A percentile compares a stretch with the other conserved stretches of the same genome.
Conservation (phyloP, 2,888 invertebrate species). For the Dolichomitus sp. region DNA sequence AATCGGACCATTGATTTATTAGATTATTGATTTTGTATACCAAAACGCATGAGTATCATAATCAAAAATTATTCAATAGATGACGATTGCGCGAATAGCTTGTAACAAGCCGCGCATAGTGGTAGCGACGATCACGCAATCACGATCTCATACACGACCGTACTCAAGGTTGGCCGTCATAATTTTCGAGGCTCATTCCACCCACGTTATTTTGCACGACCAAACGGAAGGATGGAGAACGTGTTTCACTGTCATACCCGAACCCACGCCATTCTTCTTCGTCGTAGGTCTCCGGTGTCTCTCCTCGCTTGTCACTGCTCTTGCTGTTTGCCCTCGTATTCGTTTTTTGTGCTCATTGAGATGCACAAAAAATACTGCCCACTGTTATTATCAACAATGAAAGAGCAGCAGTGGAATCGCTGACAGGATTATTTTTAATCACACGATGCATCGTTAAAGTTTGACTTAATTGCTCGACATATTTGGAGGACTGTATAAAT, state of each 20-base stretch:
- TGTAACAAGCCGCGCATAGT: not conserved
- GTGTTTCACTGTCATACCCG: not conserved
- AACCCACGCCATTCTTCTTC: conserved; percentile 8
- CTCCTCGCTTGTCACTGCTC: not conserved
- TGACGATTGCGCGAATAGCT: conserved; percentile 18
- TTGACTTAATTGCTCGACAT: conserved; percentile 35
- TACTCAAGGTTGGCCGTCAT: conserved; percentile 55
- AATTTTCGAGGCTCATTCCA: conserved; percentile 57
- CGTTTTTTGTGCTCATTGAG: conserved; percentile 15
- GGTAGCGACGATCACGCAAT: conserved; percentile 38
- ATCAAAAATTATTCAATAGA: conserved; percentile 21
- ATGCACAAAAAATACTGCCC: conserved; percentile 1
- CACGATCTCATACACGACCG: conserved; percentile 39
- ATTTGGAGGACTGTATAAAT: not conserved
- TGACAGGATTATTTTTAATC: not conserved
- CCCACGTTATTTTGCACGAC: conserved; percentile 39
- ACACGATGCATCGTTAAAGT: not conserved
- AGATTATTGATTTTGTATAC: not conserved
- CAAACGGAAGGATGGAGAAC: conserved; percentile 9
- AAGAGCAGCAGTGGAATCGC: not conserved
- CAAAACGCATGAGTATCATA: not conserved
- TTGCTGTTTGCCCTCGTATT: conserved; percentile 21
- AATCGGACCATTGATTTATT: too few species aligned
- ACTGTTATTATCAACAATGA: not conserved
- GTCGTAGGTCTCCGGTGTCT: not conserved